A percentile compares a stretch with the other conserved stretches of the same genome.
Conservation (phyloP, 2,888 invertebrate genomes). For the Gymnoscelis rufifasciata region DNA sequence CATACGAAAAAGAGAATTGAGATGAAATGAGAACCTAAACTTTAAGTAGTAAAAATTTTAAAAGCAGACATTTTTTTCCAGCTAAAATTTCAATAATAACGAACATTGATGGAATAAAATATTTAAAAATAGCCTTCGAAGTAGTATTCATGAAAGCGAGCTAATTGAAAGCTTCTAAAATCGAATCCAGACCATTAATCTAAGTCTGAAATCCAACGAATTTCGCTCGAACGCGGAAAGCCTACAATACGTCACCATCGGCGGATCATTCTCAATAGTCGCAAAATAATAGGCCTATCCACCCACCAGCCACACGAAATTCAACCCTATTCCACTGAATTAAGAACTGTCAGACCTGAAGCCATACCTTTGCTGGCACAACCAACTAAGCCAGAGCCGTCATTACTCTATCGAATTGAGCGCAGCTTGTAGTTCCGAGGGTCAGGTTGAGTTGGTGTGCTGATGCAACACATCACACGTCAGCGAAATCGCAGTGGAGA, state of each 20-base stretch:
- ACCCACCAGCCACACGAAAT: constrained; percentile 27
- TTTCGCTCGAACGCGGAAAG: constrained; percentile 54
- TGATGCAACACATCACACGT: constrained; percentile 63
- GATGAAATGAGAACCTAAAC: no score
- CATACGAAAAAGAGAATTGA: no score
- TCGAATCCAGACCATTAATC: neutral
- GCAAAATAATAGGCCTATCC: constrained; percentile 53
- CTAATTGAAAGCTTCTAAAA: neutral
- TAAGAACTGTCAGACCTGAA: constrained; percentile 30
- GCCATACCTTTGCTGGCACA: constrained; percentile 31
- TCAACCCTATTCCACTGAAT: constrained; percentile 25
- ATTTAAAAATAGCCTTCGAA: neutral
- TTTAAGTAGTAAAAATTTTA: no score
- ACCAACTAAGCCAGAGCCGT: constrained; percentile 45
- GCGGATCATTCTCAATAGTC: constrained; percentile 68
- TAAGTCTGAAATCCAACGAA: constrained; percentile 34
- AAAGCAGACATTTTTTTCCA: no score
- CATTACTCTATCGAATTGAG: constrained; percentile 24
- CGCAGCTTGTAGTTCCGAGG: constrained; percentile 1
- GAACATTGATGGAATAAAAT: no score
- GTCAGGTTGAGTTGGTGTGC: constrained; percentile 41
- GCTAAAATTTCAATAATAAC: no score
- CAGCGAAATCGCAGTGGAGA: constrained; percentile 63
- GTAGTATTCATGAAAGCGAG: neutral
- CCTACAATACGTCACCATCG: constrained; percentile 71